Evolutionary conservation across 2,888 invertebrate species (phyloP), one percentile per base, ranked within the genome.

Genomic region (Meandrusa payeni): DNA sequence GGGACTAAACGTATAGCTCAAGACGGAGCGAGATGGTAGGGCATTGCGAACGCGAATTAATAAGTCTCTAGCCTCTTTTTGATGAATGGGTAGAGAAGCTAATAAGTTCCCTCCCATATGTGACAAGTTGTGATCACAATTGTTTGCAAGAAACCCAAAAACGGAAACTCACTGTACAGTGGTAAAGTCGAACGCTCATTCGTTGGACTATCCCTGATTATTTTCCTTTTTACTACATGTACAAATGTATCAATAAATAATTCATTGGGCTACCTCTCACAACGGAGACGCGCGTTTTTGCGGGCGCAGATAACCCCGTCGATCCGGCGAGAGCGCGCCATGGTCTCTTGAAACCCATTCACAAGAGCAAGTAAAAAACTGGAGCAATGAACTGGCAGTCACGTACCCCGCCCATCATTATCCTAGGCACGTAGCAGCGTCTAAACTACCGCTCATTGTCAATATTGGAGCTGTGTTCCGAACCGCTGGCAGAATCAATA

Each of bases 381-480:
- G 61, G 86, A 82, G 83, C 85, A 80, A 83, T 78, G 83, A 82
- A 86, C 86, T 74, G 71, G 62, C 62, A 76, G 77, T 80, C 85
- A 85, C 85, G 85, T 82, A 78, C 68, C 60, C 63, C 59, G 68
- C 71, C 80, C 78, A 83, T 86, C 79, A 76, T 68, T 64, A 74
- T 69, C 52, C 82, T 50, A 58, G 59, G 73, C 86, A 86, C 85
- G 86, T 86, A 78, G 65, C 64, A 65, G 71, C 79, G 67, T 78
- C 86, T 82, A 83, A 86, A 85, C 85, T 83, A 81, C 83, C 80
- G 79, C 82, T 83, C 79, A 83, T 83, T 83, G 85, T 85, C 83
- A 83, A 85, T 85, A 86, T 81, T 78, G 75, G 73, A 76, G 79
- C 69, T 65, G 61, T 73, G 71, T 68, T 76, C 72, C 65, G 64